Conservation (phyloP, 2,888 invertebrate genomes). For the Synanthedon andrenaeformis region DNA sequence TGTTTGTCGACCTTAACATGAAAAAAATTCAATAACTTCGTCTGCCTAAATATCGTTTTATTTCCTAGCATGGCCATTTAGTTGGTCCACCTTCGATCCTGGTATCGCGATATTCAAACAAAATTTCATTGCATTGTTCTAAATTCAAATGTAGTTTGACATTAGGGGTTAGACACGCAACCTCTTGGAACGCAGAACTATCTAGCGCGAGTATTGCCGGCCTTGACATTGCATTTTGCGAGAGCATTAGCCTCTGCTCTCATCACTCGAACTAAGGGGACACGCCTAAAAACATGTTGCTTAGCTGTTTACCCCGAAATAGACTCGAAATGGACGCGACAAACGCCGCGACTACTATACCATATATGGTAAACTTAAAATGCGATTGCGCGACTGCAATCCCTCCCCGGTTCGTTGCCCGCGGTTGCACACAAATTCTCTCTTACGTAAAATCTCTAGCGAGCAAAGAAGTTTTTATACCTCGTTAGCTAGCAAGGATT, state of each 20-base stretch:
- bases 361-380: constrained; percentile 61
- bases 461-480: background rate
- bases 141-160: background rate
- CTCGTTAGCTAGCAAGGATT: background rate
- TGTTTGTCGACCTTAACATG: too few species aligned
- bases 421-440: constrained; percentile 33
- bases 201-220: constrained; percentile 9
- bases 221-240: constrained; percentile 40
- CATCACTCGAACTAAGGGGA: constrained; percentile 13
- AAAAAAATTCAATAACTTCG: too few species aligned
- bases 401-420: constrained; percentile 59
- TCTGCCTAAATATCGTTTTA: too few species aligned
- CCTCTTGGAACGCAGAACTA: background rate
- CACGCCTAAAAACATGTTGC: constrained; percentile 18
- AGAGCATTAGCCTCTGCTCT: constrained; percentile 34
- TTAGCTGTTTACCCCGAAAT: constrained; percentile 11
- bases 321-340: constrained; percentile 39
- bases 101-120: too few species aligned
- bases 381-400: constrained; percentile 64
- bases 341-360: constrained; percentile 43
- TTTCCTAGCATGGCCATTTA: too few species aligned
- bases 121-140: background rate
- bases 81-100: too few species aligned
- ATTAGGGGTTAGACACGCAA: background rate
- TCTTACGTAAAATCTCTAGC: constrained; percentile 1